A percentile compares a stretch with the other conserved stretches of the same genome.
These are phyloP conservation scores for Phacellophora camtschatica DNA, from an alignment of 30 jellyfish, hydroid and myxozoan genomes.

Conservation along the genomic window DNA sequence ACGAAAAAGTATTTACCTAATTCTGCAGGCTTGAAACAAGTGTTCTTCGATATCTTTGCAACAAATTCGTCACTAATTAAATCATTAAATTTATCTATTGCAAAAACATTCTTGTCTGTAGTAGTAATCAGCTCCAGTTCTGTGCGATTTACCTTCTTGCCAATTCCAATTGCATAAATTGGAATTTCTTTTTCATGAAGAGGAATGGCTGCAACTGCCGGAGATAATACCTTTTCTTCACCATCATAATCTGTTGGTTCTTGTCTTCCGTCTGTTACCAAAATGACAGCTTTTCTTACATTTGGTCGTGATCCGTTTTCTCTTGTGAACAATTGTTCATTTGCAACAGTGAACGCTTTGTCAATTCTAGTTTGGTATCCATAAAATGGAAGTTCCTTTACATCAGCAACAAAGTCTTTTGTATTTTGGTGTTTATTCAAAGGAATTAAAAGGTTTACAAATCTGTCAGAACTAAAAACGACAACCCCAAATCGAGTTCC, in stretches of 20 bases:
- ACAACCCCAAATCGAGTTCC: conserved; percentile 59
- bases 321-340: neutral
- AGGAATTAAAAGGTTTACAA: neutral
- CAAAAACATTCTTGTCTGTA: neutral
- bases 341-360: conserved; percentile 47
- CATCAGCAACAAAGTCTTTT: neutral
- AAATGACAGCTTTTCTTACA: conserved; percentile 19
- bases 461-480: conserved; percentile 45
- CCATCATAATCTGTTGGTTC: conserved; percentile 20
- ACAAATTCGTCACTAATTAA: conserved; percentile 27
- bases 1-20: neutral
- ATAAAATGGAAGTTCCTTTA: conserved; percentile 41
- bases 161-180: conserved; percentile 47
- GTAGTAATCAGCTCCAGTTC: conserved; percentile 34
- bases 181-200: conserved; percentile 6
- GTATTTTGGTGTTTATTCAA: neutral
- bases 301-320: conserved; percentile 31
- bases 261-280: conserved; percentile 67
- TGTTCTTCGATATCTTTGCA: neutral
- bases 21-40: conserved; percentile 17
- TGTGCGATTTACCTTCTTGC: neutral
- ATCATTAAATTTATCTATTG: neutral
- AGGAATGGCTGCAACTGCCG: neutral
- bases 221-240: neutral
- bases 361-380: conserved; percentile 63